Evolutionary conservation across 2,888 invertebrate species (phyloP).

Genomic region (Leptogaster cylindrica): DNA sequence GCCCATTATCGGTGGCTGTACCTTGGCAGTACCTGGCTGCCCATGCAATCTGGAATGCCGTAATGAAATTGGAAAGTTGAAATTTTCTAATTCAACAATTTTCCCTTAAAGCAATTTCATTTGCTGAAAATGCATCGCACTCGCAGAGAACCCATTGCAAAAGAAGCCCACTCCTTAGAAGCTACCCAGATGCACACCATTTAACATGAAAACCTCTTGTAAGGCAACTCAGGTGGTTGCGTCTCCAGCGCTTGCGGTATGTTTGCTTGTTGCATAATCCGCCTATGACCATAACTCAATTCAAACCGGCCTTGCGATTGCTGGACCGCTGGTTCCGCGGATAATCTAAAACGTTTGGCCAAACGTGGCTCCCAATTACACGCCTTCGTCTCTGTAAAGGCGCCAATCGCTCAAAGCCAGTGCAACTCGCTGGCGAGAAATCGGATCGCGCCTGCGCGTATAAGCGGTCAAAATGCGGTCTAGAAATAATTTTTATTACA

Average conservation of each 20-base stretch:
- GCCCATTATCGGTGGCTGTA: no score
- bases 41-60: no score
- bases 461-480: neutral
- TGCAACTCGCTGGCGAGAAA: conserved; percentile 6
- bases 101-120: no score
- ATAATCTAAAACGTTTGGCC: neutral
- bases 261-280: conserved; percentile 30
- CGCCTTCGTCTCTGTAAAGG: conserved; percentile 19
- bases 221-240: conserved; percentile 5
- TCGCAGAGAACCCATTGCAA: no score
- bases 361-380: conserved; percentile 12
- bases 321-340: neutral
- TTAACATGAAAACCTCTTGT: neutral
- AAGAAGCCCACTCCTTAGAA: conserved; percentile 5
- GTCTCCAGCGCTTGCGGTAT: conserved; percentile 15
- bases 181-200: conserved; percentile 1
- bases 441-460: neutral
- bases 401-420: neutral
- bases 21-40: no score
- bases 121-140: no score
- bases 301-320: conserved; percentile 33
- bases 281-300: conserved; percentile 26
- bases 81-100: no score
- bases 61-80: no score
- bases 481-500: conserved; percentile 26